A percentile compares a stretch with the other conserved stretches of the same genome.
Conservation (phyloP, 1,140 invertebrate genomes). For the Phymorhynchus buccinoides region DNA sequence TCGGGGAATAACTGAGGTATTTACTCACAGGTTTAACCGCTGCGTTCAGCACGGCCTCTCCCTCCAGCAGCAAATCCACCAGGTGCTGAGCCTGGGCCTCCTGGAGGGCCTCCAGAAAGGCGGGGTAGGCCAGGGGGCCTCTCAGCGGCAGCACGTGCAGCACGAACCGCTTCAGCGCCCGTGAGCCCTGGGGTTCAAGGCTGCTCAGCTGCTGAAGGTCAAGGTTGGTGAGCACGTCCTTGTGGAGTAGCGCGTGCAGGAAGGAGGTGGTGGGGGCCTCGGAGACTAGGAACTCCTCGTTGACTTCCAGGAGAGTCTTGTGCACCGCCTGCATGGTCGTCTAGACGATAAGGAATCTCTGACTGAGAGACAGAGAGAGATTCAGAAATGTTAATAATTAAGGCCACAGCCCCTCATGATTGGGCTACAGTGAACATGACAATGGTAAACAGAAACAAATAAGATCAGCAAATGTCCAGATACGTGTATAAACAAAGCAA, state of each 20-base stretch:
- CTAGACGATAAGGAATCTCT: neutral
- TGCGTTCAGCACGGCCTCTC: neutral
- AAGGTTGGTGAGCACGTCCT: slow-evolving; percentile 33
- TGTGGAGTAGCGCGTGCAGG: slow-evolving; percentile 24
- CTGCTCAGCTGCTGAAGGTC: slow-evolving; percentile 43
- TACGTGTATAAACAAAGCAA: neutral
- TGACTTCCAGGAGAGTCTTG: slow-evolving; percentile 32
- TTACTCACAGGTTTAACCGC: slow-evolving; percentile 15
- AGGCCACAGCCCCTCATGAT: too few relatives aligned
- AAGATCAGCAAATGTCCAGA: too few relatives aligned
- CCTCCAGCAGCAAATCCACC: slow-evolving; percentile 43
- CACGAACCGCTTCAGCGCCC: slow-evolving; percentile 40
- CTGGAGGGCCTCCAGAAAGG: slow-evolving; percentile 43
- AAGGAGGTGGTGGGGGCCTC: slow-evolving; percentile 36
- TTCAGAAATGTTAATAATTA: too few relatives aligned
- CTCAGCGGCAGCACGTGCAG: slow-evolving; percentile 42
- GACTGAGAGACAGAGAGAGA: neutral
- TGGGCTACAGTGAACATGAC: too few relatives aligned
- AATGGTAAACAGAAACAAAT: too few relatives aligned
- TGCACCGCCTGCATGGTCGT: slow-evolving; percentile 35
- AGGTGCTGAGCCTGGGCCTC: slow-evolving; percentile 43
- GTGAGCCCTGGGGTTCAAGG: slow-evolving; percentile 40
- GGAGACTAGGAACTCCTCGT: slow-evolving; percentile 46
- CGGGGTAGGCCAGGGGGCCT: slow-evolving; percentile 40
- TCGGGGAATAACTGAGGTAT: too few relatives aligned